phyloP scores from a whole-genome alignment of 2,113 vertebrate species.

The Anoura caudifer region DNA sequence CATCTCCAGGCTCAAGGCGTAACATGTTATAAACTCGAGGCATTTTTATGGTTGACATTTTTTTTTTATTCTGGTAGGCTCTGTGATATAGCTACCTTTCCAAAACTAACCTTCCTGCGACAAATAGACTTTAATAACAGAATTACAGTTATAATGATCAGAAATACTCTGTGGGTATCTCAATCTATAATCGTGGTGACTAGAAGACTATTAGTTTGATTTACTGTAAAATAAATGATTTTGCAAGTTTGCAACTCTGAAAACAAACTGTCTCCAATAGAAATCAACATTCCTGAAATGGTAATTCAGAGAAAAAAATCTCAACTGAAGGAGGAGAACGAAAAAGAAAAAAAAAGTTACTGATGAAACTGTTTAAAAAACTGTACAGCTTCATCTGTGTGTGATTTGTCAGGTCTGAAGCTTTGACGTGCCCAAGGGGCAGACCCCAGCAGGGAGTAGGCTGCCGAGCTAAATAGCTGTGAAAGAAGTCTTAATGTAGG shows the following conservation, averaged over 20 bases:
- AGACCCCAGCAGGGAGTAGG: constrained; percentile 89
- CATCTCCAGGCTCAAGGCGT: constrained; percentile 53
- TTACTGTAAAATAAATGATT: constrained; percentile 63
- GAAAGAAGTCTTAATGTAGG: constrained; percentile 89
- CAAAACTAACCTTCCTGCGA: constrained; percentile 71
- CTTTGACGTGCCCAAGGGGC: constrained; percentile 88
- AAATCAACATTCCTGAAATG: constrained; percentile 77
- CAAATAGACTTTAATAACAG: constrained; percentile 75
- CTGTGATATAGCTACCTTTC: constrained; percentile 57
- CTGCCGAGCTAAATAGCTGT: constrained; percentile 90
- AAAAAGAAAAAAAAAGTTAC: constrained; percentile 75
- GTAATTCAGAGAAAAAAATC: constrained; percentile 75
- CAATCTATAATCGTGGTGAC: constrained; percentile 66
- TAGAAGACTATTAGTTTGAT: constrained; percentile 62
- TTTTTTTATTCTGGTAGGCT: constrained; percentile 43
- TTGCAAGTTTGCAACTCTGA: constrained; percentile 64
- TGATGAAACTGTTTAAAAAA: constrained; percentile 87
- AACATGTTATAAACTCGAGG: constrained; percentile 44
- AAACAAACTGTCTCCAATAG: constrained; percentile 73
- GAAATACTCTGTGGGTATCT: constrained; percentile 77
- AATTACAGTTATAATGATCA: constrained; percentile 82
- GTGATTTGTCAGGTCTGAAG: constrained; percentile 90
- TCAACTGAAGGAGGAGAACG: constrained; percentile 45
- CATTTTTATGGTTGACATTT: constrained; percentile 67
- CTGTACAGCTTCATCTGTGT: constrained; percentile 89